Evolutionary conservation across 2,888 invertebrate species (phyloP), one percentile per base, ranked within the genome.

Genomic region (Coenonympha arcania): DNA sequence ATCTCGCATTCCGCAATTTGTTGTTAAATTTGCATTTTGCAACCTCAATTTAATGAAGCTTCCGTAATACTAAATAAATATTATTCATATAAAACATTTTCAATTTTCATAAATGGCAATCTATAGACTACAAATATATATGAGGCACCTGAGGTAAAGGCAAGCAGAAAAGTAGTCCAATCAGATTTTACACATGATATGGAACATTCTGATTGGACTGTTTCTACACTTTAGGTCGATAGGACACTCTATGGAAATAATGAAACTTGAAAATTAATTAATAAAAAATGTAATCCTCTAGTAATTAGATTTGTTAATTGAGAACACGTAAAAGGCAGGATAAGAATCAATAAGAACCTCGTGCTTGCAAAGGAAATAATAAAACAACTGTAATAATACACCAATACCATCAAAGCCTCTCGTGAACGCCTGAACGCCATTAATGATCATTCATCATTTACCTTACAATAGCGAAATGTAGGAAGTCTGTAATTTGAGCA

Each of bases 401-500:
- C 15, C 39, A 39, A 39, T 24, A 24, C 15, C 1, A 15, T 20
- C 18, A n/a, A 30, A 5, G 4, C 28, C 28, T n/a, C n/a, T n/a
- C 9, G 13, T 30, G 11, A 30, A 18, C n/a, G 5, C 11, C 6
- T 19, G 6, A 20, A 20, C 11, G n/a, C 20, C 19, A 36, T 39
- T 24, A 39, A 15, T 24, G 15, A 22, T 43, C 31, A 31, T 24
- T 24, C 5, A 24, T 26, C 8, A 22, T 19, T 36, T 18, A 36
- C 20, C 34, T 34, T 33, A 16, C 34, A 44, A n/a, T 22, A 16
- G 36, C 18, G 30, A 45, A 13, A 11, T 13, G 18, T 34, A 44
- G 44, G 34, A 44, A 44, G 36, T 44, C n/a, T 20, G 8, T 13
- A 45, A 28, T 45, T 45, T 36, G 26, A 22, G 26, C 26, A 36